A percentile compares a stretch with the other conserved stretches of the same genome.
Conservation (phyloP, 2,113 vertebrate genomes). For the Trematomus loennbergii region DNA sequence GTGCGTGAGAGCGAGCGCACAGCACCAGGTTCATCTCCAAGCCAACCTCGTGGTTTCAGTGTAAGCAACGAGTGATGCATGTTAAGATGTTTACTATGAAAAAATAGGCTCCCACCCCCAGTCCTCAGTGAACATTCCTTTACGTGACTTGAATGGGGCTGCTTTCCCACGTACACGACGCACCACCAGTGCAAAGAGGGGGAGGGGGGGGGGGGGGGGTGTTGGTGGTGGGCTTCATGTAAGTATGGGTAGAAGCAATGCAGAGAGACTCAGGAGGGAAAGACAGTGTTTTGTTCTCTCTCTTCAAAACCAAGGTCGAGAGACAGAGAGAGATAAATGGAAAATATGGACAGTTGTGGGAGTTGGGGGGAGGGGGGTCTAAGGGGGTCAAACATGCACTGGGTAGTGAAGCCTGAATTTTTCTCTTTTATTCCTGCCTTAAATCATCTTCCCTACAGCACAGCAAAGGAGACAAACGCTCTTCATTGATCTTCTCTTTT, state of each 20-base stretch:
- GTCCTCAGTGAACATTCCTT: slow-evolving; percentile 60
- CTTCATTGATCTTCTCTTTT: slow-evolving; percentile 11
- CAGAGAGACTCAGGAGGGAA: slow-evolving; percentile 43
- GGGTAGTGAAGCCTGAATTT: slow-evolving; percentile 28
- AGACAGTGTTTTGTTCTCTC: slow-evolving; percentile 41
- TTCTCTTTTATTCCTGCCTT: slow-evolving; percentile 15
- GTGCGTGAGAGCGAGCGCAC: slow-evolving; percentile 47
- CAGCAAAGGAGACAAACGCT: slow-evolving; percentile 10
- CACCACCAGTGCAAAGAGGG: slow-evolving; percentile 33
- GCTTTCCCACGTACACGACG: slow-evolving; percentile 60
- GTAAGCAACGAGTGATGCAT: slow-evolving; percentile 66
- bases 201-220: not conserved
- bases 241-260: slow-evolving; percentile 45
- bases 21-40: slow-evolving; percentile 55
- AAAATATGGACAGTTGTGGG: slow-evolving; percentile 25
- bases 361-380: not conserved
- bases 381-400: slow-evolving; percentile 32
- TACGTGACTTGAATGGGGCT: slow-evolving; percentile 75
- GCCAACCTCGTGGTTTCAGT: slow-evolving; percentile 63
- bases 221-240: slow-evolving; percentile 26
- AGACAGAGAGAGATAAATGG: slow-evolving; percentile 17
- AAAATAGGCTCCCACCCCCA: slow-evolving; percentile 6
- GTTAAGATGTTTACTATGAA: slow-evolving; percentile 65
- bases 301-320: slow-evolving; percentile 65
- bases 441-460: slow-evolving; percentile 25